Percentiles rank a stretch among this genome's conserved stretches.
Evolutionary conservation across 1,140 invertebrate genomes (phyloP).

Genomic region (Meloidogyne floridensis): DNA sequence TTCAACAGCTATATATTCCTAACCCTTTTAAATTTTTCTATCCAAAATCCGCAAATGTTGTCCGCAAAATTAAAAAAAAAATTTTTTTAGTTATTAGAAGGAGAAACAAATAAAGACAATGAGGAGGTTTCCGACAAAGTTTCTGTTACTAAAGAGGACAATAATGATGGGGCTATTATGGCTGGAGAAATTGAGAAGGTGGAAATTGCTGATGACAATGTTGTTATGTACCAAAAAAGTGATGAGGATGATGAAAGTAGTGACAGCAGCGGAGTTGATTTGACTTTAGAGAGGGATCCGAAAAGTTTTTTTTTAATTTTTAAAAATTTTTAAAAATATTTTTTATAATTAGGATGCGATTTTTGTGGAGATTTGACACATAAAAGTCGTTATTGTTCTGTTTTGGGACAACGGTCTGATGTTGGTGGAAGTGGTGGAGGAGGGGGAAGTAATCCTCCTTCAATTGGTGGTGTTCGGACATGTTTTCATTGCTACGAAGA

Average conservation of each 20-base stretch:
- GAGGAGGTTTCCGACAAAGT: neutral
- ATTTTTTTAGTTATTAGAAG: neutral
- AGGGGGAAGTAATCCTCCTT: neutral
- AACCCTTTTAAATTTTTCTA: too few relatives aligned
- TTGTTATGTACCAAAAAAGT: neutral
- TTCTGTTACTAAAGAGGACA: neutral
- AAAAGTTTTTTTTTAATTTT: neutral
- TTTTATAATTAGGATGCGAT: neutral
- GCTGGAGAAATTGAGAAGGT: neutral
- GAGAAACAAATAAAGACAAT: neutral
- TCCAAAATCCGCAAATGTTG: too few relatives aligned
- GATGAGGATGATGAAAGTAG: neutral
- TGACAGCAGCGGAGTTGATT: neutral
- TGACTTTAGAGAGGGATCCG: neutral
- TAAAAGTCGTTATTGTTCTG: neutral
- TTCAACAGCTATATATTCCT: too few relatives aligned
- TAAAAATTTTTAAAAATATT: neutral
- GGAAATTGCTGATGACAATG: neutral
- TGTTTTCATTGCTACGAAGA: constrained; percentile 18
- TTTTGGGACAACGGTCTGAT: neutral
- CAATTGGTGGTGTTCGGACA: neutral
- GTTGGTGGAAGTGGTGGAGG: neutral
- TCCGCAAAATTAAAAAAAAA: neutral
- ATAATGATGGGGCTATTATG: neutral
- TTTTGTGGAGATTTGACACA: constrained; percentile 3